Evolutionary conservation across 1,140 invertebrate genomes (phyloP).

Genomic region (Pseudomyrmex flavicornis): DNA sequence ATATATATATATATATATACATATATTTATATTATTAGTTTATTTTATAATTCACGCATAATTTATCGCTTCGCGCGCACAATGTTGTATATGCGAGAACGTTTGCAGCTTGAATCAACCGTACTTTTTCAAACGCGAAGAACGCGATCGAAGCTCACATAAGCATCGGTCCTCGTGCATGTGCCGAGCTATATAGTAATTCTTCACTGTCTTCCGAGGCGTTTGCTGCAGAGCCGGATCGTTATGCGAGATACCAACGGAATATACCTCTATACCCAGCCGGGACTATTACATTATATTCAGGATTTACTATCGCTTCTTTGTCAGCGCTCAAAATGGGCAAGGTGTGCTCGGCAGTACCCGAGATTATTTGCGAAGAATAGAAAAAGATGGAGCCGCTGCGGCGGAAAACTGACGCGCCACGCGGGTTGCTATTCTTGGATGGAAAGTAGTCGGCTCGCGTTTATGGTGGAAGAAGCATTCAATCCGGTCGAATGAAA

Average conservation of each 20-base stretch:
- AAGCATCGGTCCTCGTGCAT: slow-evolving; percentile 4
- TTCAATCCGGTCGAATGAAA: slow-evolving; percentile 37
- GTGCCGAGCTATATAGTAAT: slow-evolving; percentile 48
- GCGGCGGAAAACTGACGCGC: slow-evolving; percentile 21
- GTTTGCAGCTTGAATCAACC: neutral
- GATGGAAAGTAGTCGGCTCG: slow-evolving; percentile 42
- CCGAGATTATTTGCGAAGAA: slow-evolving; percentile 57
- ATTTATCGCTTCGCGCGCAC: neutral
- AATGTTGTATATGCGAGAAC: neutral
- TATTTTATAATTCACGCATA: neutral
- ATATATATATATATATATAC: neutral
- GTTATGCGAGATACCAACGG: slow-evolving; percentile 64
- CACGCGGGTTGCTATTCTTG: slow-evolving; percentile 16
- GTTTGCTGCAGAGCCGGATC: slow-evolving; percentile 60
- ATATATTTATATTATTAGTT: neutral
- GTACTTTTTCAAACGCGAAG: neutral
- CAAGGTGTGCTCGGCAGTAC: slow-evolving; percentile 39
- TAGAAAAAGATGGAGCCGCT: slow-evolving; percentile 37
- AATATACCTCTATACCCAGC: slow-evolving; percentile 32
- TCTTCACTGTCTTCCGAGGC: slow-evolving; percentile 68
- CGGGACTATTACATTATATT: slow-evolving; percentile 72
- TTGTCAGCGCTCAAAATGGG: slow-evolving; percentile 69
- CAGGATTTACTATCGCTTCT: slow-evolving; percentile 69
- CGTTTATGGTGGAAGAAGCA: slow-evolving; percentile 38
- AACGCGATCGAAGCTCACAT: neutral